Percentiles rank a stretch among this genome's conserved stretches.
These are phyloP conservation scores for Acholoe squamosa DNA, from an alignment of 2,888 invertebrate species.

Conservation along the genomic window DNA sequence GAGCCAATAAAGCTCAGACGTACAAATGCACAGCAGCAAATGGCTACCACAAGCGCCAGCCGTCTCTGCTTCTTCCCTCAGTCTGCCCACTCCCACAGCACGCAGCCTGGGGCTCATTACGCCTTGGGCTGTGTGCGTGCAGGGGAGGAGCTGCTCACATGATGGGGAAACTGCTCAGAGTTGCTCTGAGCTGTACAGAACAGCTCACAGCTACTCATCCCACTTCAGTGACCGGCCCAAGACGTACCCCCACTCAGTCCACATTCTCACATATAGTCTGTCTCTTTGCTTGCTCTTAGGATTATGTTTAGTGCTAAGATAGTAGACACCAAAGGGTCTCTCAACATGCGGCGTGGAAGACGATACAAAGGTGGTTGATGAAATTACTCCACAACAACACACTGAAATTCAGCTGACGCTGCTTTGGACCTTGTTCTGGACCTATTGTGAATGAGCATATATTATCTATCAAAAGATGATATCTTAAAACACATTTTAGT, in stretches of 20 bases:
- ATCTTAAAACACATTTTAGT: too few species aligned
- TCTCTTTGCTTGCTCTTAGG: background rate
- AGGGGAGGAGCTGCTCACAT: background rate
- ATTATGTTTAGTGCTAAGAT: background rate
- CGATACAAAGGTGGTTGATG: too few species aligned
- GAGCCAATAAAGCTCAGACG: conserved; percentile 1
- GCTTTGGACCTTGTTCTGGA: too few species aligned
- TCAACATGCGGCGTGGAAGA: too few species aligned
- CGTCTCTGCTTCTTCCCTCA: background rate
- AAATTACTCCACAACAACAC: too few species aligned
- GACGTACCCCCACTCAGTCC: background rate
- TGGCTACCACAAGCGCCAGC: background rate
- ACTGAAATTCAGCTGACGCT: too few species aligned
- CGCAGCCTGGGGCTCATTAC: background rate
- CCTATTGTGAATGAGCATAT: too few species aligned
- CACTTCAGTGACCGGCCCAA: background rate
- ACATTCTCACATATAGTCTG: background rate
- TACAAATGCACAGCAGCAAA: background rate
- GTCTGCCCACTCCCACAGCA: background rate
- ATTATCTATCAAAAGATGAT: too few species aligned
- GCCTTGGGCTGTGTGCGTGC: background rate
- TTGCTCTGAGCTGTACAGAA: background rate
- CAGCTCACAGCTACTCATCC: background rate
- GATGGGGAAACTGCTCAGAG: background rate
- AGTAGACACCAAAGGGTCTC: background rate